A percentile compares a stretch with the other conserved stretches of the same genome.
phyloP scores from a whole-genome alignment of 2,888 invertebrate species.

The Platycnemis pennipes region DNA sequence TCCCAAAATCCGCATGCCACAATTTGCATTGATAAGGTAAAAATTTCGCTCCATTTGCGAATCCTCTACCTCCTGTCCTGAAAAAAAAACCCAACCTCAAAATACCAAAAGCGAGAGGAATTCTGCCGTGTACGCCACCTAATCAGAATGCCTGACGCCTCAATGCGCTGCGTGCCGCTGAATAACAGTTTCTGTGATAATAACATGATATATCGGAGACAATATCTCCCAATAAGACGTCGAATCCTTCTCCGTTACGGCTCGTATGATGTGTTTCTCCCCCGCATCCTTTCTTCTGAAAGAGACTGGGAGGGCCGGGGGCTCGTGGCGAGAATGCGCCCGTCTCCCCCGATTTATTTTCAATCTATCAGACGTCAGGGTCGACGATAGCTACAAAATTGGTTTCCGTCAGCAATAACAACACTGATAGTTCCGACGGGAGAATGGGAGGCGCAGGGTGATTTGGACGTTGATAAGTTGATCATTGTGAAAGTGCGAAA shows the following conservation, averaged over 20 bases:
- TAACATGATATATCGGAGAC: not conserved
- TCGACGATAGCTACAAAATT: not conserved
- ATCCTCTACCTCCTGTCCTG: too few relatives aligned
- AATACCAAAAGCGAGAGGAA: not conserved
- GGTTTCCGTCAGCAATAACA: not conserved
- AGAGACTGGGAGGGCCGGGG: not conserved
- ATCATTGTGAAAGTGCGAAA: not conserved
- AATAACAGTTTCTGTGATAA: not conserved
- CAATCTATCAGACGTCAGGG: constrained; percentile 18
- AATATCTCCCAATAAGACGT: not conserved
- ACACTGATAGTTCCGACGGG: not conserved
- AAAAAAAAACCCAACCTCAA: too few relatives aligned
- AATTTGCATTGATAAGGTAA: too few relatives aligned
- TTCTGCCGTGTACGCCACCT: not conserved
- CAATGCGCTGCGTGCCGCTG: not conserved
- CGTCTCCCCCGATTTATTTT: not conserved
- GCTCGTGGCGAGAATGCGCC: not conserved
- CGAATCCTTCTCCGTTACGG: not conserved
- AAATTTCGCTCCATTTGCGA: too few relatives aligned
- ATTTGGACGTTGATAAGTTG: not conserved
- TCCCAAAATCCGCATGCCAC: too few relatives aligned
- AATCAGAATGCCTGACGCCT: not conserved
- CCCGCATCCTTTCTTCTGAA: not conserved
- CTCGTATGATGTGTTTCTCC: not conserved
- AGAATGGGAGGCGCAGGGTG: not conserved